Evolutionary conservation across 2,888 invertebrate genomes (phyloP).

Genomic region (Diarsia mendica): DNA sequence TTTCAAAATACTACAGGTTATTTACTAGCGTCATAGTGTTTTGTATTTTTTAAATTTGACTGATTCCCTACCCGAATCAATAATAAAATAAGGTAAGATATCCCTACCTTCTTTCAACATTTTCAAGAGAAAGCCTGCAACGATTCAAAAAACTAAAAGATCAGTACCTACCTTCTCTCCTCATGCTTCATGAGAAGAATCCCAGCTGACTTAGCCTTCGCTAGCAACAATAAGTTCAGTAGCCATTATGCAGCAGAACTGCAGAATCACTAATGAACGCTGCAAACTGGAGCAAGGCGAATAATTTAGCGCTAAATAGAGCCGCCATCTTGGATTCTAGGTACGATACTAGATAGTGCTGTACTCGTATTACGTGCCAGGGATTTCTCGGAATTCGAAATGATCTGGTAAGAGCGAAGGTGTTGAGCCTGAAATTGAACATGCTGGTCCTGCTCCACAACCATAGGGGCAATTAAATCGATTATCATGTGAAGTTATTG

Average conservation of each 20-base stretch:
- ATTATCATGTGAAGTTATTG: too few species aligned
- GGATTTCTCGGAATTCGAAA: slow-evolving; percentile 25
- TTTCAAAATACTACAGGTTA: too few species aligned
- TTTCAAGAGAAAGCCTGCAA: too few species aligned
- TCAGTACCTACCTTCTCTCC: too few species aligned
- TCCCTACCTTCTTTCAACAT: too few species aligned
- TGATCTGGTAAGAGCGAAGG: neutral
- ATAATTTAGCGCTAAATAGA: slow-evolving; percentile 57
- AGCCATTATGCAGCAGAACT: slow-evolving; percentile 49
- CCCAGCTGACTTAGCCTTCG: slow-evolving; percentile 20
- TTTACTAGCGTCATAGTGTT: too few species aligned
- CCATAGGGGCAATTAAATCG: too few species aligned
- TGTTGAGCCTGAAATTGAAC: neutral
- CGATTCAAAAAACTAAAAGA: too few species aligned
- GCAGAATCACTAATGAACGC: slow-evolving; percentile 52
- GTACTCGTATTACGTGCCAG: slow-evolving; percentile 13
- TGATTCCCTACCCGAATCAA: too few species aligned
- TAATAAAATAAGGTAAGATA: too few species aligned
- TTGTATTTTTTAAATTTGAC: too few species aligned
- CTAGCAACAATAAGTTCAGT: slow-evolving; percentile 32
- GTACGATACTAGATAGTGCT: slow-evolving; percentile 24
- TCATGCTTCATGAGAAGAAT: slow-evolving; percentile 6
- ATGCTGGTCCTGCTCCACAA: too few species aligned
- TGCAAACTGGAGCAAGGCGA: slow-evolving; percentile 57
- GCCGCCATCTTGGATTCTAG: slow-evolving; percentile 35